Evolutionary conservation across 2,797 vertebrate species (phyloP).

Genomic region (Monodelphis domestica): DNA sequence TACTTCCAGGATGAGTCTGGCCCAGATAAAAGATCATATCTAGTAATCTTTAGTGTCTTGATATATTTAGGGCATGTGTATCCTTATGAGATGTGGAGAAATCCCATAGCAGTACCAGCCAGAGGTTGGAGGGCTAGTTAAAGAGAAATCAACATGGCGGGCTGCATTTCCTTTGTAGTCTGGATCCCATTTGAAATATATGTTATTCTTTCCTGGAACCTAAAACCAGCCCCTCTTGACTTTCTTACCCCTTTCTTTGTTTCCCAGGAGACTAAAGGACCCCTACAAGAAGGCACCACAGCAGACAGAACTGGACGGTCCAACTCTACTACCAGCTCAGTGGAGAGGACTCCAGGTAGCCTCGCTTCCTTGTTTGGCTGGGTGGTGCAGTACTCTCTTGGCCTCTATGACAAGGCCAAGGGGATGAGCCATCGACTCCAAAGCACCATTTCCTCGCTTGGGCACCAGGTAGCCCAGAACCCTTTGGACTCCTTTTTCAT

Average conservation of each 20-base stretch:
- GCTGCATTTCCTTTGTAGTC: neutral
- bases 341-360: conserved; percentile 96
- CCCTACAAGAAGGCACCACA: conserved; percentile 82
- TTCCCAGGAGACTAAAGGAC: conserved; percentile 88
- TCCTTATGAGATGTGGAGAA: neutral
- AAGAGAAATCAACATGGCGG: neutral
- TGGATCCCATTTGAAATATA: neutral
- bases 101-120: neutral
- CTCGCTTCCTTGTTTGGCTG: conserved; percentile 91
- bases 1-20: neutral
- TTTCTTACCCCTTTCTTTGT: conserved; percentile 27
- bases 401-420: conserved; percentile 87
- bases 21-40: neutral
- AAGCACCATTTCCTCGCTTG: conserved; percentile 89
- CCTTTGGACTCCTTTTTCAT: conserved; percentile 95
- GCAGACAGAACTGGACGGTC: conserved; percentile 87
- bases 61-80: neutral
- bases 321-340: conserved; percentile 79
- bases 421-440: conserved; percentile 87
- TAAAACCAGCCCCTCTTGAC: neutral
- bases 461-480: conserved; percentile 92
- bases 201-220: neutral
- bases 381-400: conserved; percentile 86
- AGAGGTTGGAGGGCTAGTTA: neutral
- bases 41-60: neutral